These are phyloP conservation scores for Sesamia inferens DNA, from an alignment of 2,888 invertebrate genomes.

Conservation along the genomic window DNA sequence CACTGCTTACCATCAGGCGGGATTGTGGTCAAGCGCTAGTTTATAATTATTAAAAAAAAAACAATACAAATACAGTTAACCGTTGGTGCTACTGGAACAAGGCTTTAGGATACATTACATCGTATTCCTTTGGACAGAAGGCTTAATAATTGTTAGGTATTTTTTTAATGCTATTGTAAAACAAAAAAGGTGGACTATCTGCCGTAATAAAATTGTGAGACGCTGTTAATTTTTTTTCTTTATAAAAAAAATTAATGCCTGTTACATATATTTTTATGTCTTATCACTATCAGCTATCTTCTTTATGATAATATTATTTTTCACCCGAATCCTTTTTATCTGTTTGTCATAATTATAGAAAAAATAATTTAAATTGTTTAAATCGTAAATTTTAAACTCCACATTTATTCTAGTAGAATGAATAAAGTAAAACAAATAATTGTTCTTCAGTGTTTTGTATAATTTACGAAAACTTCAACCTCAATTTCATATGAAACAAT, in stretches of 20 bases:
- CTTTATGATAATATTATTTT: too few species aligned
- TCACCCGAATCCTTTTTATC: too few species aligned
- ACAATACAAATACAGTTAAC: too few species aligned
- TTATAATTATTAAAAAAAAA: too few species aligned
- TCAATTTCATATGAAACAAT: constrained; percentile 31
- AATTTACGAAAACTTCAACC: neutral
- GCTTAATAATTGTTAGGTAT: too few species aligned
- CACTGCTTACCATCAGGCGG: too few species aligned
- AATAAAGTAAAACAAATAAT: neutral
- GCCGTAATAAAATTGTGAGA: neutral
- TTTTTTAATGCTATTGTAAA: neutral
- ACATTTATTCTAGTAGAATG: neutral
- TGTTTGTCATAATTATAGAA: too few species aligned
- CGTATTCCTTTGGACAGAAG: neutral
- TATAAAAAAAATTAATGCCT: neutral
- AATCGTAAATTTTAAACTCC: neutral
- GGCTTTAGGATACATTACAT: too few species aligned
- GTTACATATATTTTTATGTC: too few species aligned
- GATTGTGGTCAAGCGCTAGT: too few species aligned
- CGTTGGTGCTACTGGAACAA: too few species aligned
- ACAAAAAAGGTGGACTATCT: neutral
- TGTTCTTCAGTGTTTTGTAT: neutral
- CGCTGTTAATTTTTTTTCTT: neutral
- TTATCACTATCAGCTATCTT: too few species aligned
- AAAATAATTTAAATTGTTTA: neutral